Evolutionary conservation across 2,113 vertebrate genomes (phyloP).

Genomic region (Chloroceryle aenea): DNA sequence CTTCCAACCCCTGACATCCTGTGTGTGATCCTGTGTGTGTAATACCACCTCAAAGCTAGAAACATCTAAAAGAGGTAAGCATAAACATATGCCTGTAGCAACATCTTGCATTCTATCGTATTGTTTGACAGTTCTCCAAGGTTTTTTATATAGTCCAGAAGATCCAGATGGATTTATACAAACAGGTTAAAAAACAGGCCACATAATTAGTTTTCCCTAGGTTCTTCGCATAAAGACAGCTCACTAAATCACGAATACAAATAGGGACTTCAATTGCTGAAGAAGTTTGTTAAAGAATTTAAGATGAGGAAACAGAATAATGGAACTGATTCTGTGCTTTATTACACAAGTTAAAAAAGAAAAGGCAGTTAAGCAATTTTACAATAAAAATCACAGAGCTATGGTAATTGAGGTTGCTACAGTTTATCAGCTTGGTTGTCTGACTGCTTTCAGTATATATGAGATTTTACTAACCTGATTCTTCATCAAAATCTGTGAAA

Average conservation of each 20-base stretch:
- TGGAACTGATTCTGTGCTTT: not conserved
- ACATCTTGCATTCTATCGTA: not conserved
- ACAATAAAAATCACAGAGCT: not conserved
- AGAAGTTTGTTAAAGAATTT: not conserved
- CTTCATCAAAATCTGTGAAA: not conserved
- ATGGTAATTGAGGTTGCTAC: not conserved
- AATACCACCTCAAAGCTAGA: not conserved
- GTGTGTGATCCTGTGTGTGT: too few relatives aligned
- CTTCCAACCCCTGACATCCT: too few relatives aligned
- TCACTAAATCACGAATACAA: not conserved
- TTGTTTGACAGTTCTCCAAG: not conserved
- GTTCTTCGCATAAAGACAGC: not conserved
- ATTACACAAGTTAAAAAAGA: not conserved
- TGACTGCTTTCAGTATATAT: not conserved
- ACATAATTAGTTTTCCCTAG: not conserved
- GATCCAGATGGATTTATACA: not conserved
- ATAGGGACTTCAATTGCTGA: not conserved
- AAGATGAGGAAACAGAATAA: not conserved
- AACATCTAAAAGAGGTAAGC: not conserved
- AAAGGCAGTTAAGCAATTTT: not conserved
- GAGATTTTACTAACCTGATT: not conserved
- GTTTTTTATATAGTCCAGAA: not conserved
- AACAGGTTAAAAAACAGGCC: not conserved
- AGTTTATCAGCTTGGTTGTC: not conserved
- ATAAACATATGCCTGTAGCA: not conserved